phyloP scores from a whole-genome alignment of 92 coral and sea anemone genomes.

The Heteractis magnifica region DNA sequence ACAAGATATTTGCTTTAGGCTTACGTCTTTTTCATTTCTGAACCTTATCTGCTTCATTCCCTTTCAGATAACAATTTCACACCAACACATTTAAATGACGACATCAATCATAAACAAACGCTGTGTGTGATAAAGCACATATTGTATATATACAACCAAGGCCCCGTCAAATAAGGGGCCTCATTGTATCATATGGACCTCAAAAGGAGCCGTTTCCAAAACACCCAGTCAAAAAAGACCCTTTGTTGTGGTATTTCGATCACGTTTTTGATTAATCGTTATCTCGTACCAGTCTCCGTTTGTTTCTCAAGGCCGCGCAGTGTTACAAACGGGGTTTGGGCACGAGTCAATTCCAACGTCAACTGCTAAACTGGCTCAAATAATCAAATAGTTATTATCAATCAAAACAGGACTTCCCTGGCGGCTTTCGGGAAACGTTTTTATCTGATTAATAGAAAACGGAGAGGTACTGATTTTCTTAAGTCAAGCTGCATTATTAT shows the following conservation, averaged over 20 bases:
- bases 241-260: neutral
- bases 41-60: neutral
- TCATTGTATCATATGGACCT: slow-evolving; percentile 43
- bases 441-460: neutral
- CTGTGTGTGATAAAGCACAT: slow-evolving; percentile 34
- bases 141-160: slow-evolving; percentile 53
- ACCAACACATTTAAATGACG: slow-evolving; percentile 31
- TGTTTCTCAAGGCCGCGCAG: slow-evolving; percentile 34
- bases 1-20: too few species aligned
- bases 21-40: neutral
- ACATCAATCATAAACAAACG: slow-evolving; percentile 13
- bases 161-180: slow-evolving; percentile 36
- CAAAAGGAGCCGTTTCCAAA: neutral
- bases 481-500: slow-evolving; percentile 16
- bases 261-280: slow-evolving; percentile 13
- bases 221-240: slow-evolving; percentile 15
- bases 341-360: slow-evolving; percentile 24
- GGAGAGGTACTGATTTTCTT: slow-evolving; percentile 17
- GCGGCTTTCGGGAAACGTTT: slow-evolving; percentile 3
- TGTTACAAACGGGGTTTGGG: slow-evolving; percentile 17
- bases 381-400: slow-evolving; percentile 4
- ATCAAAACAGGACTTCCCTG: neutral
- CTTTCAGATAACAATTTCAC: slow-evolving; percentile 43
- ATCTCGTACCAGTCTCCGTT: slow-evolving; percentile 18
- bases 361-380: slow-evolving; percentile 6